A percentile compares a stretch with the other conserved stretches of the same genome.
Evolutionary conservation across 2,113 vertebrate genomes (phyloP).

Genomic region (Oenanthe melanoleuca): DNA sequence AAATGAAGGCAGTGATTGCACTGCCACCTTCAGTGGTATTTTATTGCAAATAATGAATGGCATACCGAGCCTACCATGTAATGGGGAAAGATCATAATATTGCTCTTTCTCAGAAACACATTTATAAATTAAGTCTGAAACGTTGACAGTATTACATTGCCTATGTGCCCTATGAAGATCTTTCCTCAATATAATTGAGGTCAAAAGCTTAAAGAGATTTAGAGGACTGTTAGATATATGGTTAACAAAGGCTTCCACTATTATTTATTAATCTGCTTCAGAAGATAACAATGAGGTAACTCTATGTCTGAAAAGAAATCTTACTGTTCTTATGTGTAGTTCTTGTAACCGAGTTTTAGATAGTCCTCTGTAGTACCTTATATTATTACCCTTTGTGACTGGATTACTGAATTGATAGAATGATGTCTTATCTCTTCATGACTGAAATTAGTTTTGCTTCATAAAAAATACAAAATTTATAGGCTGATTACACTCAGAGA

Average conservation of each 20-base stretch:
- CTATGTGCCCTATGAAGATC: neutral
- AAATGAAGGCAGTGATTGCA: neutral
- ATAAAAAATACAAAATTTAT: neutral
- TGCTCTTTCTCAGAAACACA: neutral
- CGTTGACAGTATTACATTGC: neutral
- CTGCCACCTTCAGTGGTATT: neutral
- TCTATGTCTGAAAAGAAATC: neutral
- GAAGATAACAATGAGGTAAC: neutral
- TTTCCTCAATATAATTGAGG: neutral
- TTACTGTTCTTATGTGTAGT: neutral
- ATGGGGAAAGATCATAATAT: neutral
- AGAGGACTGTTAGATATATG: neutral
- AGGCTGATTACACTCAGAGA: neutral
- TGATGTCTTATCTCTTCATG: neutral
- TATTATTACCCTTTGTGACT: neutral
- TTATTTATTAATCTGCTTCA: neutral
- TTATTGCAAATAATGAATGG: neutral
- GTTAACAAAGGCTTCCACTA: neutral
- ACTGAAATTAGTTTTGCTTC: conserved; percentile 11
- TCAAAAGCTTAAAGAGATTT: neutral
- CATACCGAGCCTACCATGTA: neutral
- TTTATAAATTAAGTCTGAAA: neutral
- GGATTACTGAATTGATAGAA: neutral
- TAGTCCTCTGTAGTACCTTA: neutral
- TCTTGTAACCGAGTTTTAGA: neutral